phyloP scores from a whole-genome alignment of 2,888 invertebrate genomes.

The Catocala sponsa region DNA sequence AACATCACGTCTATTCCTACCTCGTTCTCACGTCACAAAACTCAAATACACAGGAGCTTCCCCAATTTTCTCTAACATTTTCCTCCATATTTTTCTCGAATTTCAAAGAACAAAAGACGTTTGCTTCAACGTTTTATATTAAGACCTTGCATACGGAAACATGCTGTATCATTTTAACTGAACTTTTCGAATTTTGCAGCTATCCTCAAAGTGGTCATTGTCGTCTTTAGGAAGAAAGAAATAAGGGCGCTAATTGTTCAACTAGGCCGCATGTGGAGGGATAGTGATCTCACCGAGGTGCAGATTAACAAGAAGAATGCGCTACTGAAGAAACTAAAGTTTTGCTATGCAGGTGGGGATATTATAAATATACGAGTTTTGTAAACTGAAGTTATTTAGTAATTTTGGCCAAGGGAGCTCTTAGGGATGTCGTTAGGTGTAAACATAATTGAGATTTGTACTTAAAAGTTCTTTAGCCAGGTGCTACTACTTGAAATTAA shows the following conservation, averaged over 20 bases:
- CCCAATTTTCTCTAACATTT: constrained; percentile 38
- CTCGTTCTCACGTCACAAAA: constrained; percentile 41
- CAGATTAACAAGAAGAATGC: constrained; percentile 59
- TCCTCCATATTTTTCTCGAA: constrained; percentile 39
- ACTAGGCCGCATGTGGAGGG: constrained; percentile 53
- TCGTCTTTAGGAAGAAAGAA: constrained; percentile 41
- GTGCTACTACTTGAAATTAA: constrained; percentile 40
- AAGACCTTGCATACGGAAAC: constrained; percentile 45
- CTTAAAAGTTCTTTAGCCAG: constrained; percentile 50
- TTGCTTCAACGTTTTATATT: constrained; percentile 38
- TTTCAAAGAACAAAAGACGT: constrained; percentile 49
- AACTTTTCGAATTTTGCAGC: constrained; percentile 47
- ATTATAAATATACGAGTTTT: constrained; percentile 43
- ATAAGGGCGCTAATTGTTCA: constrained; percentile 48
- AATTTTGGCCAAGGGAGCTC: constrained; percentile 46
- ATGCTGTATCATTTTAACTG: constrained; percentile 37
- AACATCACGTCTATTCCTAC: constrained; percentile 38
- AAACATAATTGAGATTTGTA: constrained; percentile 50
- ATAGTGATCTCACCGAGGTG: constrained; percentile 42
- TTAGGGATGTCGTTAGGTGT: constrained; percentile 30
- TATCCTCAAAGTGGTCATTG: constrained; percentile 47
- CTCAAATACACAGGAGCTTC: constrained; percentile 38
- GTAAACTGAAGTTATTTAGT: constrained; percentile 36
- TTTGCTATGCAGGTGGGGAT: constrained; percentile 56
- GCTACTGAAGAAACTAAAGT: constrained; percentile 57